These are phyloP conservation scores for Tortrix viridana DNA, from an alignment of 2,888 invertebrate genomes.

Conservation along the genomic window DNA sequence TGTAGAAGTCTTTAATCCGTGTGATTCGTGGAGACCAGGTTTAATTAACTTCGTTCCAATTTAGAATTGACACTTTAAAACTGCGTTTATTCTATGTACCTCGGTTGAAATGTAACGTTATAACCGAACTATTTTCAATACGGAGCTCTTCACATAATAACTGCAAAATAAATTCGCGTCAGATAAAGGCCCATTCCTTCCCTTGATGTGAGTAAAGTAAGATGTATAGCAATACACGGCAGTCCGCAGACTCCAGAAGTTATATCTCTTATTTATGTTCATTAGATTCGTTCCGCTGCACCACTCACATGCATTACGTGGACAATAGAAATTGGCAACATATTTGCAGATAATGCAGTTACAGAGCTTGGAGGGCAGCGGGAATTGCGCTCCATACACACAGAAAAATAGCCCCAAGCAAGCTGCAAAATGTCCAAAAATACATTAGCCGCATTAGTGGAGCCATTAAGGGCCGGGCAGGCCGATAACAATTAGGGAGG, in stretches of 20 bases:
- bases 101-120: too few species aligned
- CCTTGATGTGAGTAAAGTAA: conserved; percentile 49
- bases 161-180: not conserved
- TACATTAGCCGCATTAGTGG: conserved; percentile 83
- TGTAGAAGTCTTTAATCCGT: conserved; percentile 55
- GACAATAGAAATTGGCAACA: conserved; percentile 82
- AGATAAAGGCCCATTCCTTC: conserved; percentile 37
- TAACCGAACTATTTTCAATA: too few species aligned
- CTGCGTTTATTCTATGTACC: not conserved
- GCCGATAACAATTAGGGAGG: conserved; percentile 83
- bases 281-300: conserved; percentile 67
- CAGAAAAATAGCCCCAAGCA: conserved; percentile 81
- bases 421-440: conserved; percentile 84
- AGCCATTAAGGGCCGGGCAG: conserved; percentile 77
- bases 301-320: conserved; percentile 65
- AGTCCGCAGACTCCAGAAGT: conserved; percentile 51
- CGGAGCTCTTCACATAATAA: too few species aligned
- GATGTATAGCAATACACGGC: conserved; percentile 53
- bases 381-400: conserved; percentile 74
- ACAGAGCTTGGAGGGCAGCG: conserved; percentile 67
- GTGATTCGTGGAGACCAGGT: conserved; percentile 38
- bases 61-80: conserved; percentile 7
- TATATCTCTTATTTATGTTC: conserved; percentile 76
- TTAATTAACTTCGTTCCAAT: conserved; percentile 12
- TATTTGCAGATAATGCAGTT: conserved; percentile 82